Percentiles rank a stretch among this genome's conserved stretches.
phyloP scores from a whole-genome alignment of 2,888 invertebrate species.

The Ellobium chinense region DNA sequence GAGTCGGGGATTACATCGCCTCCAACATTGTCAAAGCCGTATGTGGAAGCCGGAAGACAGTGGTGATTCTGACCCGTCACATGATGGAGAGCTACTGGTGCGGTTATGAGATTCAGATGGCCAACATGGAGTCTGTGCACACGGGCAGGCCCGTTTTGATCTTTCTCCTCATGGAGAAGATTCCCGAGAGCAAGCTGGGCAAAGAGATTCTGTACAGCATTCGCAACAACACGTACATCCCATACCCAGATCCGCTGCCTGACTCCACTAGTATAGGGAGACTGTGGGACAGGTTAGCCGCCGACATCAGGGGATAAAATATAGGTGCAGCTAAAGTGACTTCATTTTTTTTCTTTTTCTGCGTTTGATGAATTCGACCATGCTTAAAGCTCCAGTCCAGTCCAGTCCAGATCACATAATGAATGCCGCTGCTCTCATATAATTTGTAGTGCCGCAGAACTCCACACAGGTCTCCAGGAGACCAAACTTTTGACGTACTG shows the following conservation, averaged over 20 bases:
- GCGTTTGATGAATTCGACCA: too few relatives aligned
- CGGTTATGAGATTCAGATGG: conserved; percentile 44
- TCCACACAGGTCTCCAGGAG: too few relatives aligned
- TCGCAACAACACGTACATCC: conserved; percentile 12
- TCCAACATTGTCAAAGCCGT: conserved; percentile 36
- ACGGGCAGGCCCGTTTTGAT: conserved; percentile 29
- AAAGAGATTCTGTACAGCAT: conserved; percentile 1
- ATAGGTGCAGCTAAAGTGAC: too few relatives aligned
- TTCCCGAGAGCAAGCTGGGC: not conserved
- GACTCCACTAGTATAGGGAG: not conserved
- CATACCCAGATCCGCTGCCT: not conserved
- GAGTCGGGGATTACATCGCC: conserved; percentile 22
- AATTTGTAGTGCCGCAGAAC: too few relatives aligned
- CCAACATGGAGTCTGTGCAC: conserved; percentile 33
- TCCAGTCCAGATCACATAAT: too few relatives aligned
- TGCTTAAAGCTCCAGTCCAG: too few relatives aligned
- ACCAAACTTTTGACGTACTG: too few relatives aligned
- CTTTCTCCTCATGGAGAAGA: conserved; percentile 27
- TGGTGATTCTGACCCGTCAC: conserved; percentile 33
- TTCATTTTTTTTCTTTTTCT: too few relatives aligned
- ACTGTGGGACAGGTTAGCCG: conserved; percentile 11
- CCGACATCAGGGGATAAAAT: not conserved
- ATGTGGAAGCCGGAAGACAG: conserved; percentile 20
- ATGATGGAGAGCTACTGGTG: conserved; percentile 43
- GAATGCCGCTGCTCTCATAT: too few relatives aligned